These are phyloP conservation scores for Archips xylosteana DNA, from an alignment of 2,888 invertebrate species.

Conservation along the genomic window DNA sequence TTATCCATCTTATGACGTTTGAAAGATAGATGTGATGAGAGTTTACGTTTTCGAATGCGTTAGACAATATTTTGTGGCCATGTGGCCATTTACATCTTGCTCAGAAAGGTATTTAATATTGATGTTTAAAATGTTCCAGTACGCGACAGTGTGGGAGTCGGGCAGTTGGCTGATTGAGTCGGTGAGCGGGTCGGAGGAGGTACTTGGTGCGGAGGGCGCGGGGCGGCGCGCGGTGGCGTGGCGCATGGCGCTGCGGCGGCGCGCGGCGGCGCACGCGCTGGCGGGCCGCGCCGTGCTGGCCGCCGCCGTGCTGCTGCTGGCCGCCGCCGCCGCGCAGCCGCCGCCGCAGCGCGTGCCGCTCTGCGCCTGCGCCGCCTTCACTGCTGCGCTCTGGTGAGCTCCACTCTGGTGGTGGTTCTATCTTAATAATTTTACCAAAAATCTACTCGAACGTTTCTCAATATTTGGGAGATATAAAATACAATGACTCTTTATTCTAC, in stretches of 20 bases:
- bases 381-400: constrained; percentile 65
- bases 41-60: too few relatives aligned
- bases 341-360: constrained; percentile 61
- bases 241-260: constrained; percentile 58
- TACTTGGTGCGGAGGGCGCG: constrained; percentile 44
- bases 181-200: constrained; percentile 50
- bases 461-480: too few relatives aligned
- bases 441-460: too few relatives aligned
- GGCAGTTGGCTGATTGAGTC: constrained; percentile 68
- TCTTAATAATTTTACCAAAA: background rate
- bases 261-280: constrained; percentile 63
- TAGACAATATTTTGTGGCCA: too few relatives aligned
- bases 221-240: constrained; percentile 53
- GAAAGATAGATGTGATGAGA: too few relatives aligned
- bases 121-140: constrained; percentile 47
- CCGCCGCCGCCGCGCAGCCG: constrained; percentile 60
- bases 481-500: too few relatives aligned
- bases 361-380: constrained; percentile 67
- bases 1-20: too few relatives aligned
- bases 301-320: constrained; percentile 57
- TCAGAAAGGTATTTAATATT: too few relatives aligned
- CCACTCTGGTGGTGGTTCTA: too few relatives aligned
- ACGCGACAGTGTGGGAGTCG: constrained; percentile 61
- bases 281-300: constrained; percentile 57
- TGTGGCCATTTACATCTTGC: too few relatives aligned